A percentile compares a stretch with the other conserved stretches of the same genome.
These are phyloP conservation scores for Aphodius granarius DNA, from an alignment of 2,888 invertebrate genomes.

Conservation along the genomic window DNA sequence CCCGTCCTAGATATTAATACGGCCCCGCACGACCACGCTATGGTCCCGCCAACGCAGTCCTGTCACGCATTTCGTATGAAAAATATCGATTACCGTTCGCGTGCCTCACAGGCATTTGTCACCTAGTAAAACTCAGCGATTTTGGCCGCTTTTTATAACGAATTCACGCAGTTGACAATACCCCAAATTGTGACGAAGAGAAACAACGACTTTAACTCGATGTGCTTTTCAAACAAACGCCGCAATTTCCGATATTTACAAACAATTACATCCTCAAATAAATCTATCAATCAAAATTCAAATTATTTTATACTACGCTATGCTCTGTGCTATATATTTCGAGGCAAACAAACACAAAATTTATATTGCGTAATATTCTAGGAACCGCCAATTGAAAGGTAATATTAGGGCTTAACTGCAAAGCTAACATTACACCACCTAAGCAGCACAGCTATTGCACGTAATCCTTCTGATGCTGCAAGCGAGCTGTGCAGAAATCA, in stretches of 20 bases:
- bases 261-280: background rate
- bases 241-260: background rate
- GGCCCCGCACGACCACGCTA: background rate
- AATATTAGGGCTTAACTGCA: background rate
- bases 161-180: background rate
- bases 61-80: background rate
- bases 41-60: background rate
- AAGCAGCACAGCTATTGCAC: background rate
- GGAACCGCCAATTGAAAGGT: background rate
- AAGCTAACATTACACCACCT: background rate
- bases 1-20: background rate
- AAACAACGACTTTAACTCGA: background rate
- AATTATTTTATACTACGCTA: no score
- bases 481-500: background rate
- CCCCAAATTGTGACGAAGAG: background rate
- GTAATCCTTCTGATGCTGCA: background rate
- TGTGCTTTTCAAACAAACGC: background rate
- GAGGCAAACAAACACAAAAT: no score
- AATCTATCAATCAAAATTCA: background rate
- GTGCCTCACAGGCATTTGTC: background rate
- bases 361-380: no score
- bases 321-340: no score
- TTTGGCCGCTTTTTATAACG: background rate
- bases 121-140: background rate
- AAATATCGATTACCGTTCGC: background rate